Evolutionary conservation across 1,140 invertebrate species (phyloP).

Genomic region (Belonocnema kinseyi): DNA sequence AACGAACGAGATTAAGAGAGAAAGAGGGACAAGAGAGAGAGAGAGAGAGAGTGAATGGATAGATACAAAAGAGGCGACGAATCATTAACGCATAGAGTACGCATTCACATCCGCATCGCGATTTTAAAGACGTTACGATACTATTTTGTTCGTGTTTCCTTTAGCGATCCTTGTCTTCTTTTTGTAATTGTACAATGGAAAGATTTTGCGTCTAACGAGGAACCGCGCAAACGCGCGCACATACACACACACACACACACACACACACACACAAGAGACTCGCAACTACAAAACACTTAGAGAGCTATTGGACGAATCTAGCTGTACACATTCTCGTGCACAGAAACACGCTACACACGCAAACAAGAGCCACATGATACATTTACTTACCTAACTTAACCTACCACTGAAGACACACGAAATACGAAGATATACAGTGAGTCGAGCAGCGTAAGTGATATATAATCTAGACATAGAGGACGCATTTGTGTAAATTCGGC

Average conservation of each 20-base stretch:
- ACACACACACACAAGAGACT: too few species aligned
- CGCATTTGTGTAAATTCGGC: conserved; percentile 70
- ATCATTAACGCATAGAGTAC: conserved; percentile 38
- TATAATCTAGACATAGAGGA: conserved; percentile 70
- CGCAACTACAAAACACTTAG: conserved; percentile 44
- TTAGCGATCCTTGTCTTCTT: conserved; percentile 61
- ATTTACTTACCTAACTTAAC: conserved; percentile 34
- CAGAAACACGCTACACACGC: conserved; percentile 40
- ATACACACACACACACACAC: conserved; percentile 37
- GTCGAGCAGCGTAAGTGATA: conserved; percentile 71
- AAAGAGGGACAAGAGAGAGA: conserved; percentile 26
- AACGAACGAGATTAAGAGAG: not conserved
- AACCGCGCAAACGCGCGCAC: conserved; percentile 57
- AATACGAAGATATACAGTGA: conserved; percentile 62
- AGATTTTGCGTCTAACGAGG: conserved; percentile 47
- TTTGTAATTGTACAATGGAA: conserved; percentile 61
- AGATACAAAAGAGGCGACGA: conserved; percentile 33
- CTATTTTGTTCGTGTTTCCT: conserved; percentile 43
- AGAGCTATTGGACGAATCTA: conserved; percentile 51
- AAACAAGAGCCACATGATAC: conserved; percentile 36
- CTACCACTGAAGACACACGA: conserved; percentile 44
- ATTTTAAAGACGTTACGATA: conserved; percentile 34
- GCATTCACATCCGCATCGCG: conserved; percentile 31
- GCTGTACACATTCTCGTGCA: conserved; percentile 39
- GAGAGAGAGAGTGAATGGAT: not conserved